phyloP scores from a whole-genome alignment of 2,888 invertebrate genomes.

The Nymphalis urticae region DNA sequence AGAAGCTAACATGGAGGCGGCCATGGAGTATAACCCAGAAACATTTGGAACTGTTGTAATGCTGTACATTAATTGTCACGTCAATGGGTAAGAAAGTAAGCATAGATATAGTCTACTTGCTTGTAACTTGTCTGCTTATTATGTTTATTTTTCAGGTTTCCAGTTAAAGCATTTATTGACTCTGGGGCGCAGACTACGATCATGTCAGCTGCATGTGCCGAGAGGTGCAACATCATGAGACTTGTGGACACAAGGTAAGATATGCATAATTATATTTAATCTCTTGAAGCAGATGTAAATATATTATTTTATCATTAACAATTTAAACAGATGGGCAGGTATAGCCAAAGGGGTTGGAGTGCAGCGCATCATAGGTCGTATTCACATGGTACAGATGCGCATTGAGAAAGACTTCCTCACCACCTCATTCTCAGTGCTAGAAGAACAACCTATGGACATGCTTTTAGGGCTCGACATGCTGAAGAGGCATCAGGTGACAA shows the following conservation, averaged over 20 bases:
- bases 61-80: constrained; percentile 98
- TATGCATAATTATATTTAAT: not conserved
- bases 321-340: constrained; percentile 89
- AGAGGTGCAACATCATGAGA: constrained; percentile 95
- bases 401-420: constrained; percentile 96
- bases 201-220: constrained; percentile 98
- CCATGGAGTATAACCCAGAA: constrained; percentile 99
- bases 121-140: not conserved
- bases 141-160: constrained; percentile 75
- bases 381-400: constrained; percentile 98
- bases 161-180: constrained; percentile 99
- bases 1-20: constrained; percentile 98
- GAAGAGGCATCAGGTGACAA: constrained; percentile 92
- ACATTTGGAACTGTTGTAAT: constrained; percentile 98
- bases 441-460: constrained; percentile 99
- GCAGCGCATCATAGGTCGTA: constrained; percentile 96
- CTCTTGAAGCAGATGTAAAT: not conserved
- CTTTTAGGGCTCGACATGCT: constrained; percentile 98
- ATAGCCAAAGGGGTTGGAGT: constrained; percentile 98
- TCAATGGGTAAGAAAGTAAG: constrained; percentile 87
- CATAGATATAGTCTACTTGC: not conserved
- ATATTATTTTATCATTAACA: not conserved
- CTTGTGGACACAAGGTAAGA: constrained; percentile 88
- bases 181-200: constrained; percentile 99
- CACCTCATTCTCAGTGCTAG: constrained; percentile 97